A percentile compares a stretch with the other conserved stretches of the same genome.
phyloP scores from a whole-genome alignment of 2,113 vertebrate species.

The Otolemur garnettii region DNA sequence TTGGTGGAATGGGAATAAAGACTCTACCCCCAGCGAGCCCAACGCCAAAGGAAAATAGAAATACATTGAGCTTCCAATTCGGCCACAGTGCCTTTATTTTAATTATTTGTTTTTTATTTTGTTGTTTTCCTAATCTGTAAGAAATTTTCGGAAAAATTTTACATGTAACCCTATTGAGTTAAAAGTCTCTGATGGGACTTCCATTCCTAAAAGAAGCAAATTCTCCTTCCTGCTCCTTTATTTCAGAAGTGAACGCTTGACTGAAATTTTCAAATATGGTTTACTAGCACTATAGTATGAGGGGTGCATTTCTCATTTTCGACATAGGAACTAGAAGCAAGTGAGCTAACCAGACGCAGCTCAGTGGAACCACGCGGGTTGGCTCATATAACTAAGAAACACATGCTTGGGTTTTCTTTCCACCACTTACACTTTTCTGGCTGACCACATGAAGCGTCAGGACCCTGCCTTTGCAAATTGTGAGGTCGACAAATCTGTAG shows the following conservation, averaged over 20 bases:
- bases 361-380: not conserved
- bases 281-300: not conserved
- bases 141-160: conserved; percentile 50
- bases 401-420: not conserved
- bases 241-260: not conserved
- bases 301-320: not conserved
- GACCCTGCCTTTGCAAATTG: not conserved
- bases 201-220: conserved; percentile 15
- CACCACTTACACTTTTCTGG: not conserved
- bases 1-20: conserved; percentile 72
- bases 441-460: not conserved
- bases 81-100: conserved; percentile 61
- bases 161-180: conserved; percentile 43
- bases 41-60: conserved; percentile 72
- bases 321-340: not conserved
- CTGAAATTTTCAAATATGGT: conserved; percentile 13
- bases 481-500: not conserved
- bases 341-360: conserved; percentile 3
- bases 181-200: conserved; percentile 24
- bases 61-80: conserved; percentile 42
- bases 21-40: not conserved
- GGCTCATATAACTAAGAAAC: not conserved
- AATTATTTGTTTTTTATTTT: conserved; percentile 64
- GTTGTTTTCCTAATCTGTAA: conserved; percentile 46
- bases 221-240: not conserved